phyloP scores from a whole-genome alignment of 2,797 vertebrate species.

The Hydrolagus colliei region DNA sequence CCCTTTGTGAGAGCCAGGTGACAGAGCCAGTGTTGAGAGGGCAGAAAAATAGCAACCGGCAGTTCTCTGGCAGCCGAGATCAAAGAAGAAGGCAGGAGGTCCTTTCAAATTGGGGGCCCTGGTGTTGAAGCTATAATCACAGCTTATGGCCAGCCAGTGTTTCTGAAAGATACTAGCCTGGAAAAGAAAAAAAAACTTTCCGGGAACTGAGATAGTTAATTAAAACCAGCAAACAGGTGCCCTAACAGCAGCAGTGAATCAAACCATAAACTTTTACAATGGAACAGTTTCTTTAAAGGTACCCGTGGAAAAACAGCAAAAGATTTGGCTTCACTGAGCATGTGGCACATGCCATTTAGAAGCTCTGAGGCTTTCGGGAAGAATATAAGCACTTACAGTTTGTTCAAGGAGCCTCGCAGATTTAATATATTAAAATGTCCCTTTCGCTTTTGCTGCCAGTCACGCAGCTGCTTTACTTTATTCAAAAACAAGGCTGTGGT shows the following conservation, averaged over 20 bases:
- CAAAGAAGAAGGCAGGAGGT: conserved; percentile 32
- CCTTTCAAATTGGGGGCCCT: conserved; percentile 32
- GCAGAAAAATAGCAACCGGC: conserved; percentile 32
- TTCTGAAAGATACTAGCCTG: conserved; percentile 32
- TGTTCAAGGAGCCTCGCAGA: conserved; percentile 27
- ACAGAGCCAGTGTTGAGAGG: conserved; percentile 32
- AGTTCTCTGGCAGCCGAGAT: conserved; percentile 32
- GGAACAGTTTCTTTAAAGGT: conserved; percentile 71
- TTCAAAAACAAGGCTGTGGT: conserved; percentile 46
- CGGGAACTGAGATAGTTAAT: conserved; percentile 39
- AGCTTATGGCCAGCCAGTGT: conserved; percentile 28
- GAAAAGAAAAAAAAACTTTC: conserved; percentile 24
- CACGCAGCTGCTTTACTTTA: conserved; percentile 51
- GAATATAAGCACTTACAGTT: conserved; percentile 31
- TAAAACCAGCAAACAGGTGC: conserved; percentile 67
- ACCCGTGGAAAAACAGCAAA: conserved; percentile 51
- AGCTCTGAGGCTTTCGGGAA: conserved; percentile 26
- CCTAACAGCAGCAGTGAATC: conserved; percentile 66
- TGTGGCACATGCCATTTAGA: conserved; percentile 32
- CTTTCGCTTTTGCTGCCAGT: conserved; percentile 53
- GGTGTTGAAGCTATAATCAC: conserved; percentile 32
- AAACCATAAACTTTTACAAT: conserved; percentile 76
- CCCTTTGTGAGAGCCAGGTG: conserved; percentile 32
- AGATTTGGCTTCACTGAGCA: conserved; percentile 27
- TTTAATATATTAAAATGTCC: conserved; percentile 54